These are phyloP conservation scores for Muscicapa striata DNA, from an alignment of 2,797 vertebrate genomes.

Conservation along the genomic window DNA sequence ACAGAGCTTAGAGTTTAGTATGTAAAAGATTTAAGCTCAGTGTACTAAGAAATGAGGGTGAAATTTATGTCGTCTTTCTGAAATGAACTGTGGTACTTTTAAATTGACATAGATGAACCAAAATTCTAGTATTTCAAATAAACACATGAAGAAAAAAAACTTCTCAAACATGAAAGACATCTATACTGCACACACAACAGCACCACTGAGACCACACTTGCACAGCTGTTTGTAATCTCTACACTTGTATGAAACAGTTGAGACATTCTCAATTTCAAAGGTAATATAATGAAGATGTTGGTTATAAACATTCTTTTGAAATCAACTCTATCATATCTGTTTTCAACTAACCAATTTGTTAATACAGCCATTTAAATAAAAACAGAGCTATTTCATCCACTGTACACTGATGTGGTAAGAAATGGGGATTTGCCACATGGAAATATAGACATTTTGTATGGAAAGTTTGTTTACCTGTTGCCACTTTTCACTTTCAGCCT, in stretches of 20 bases:
- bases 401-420: background rate
- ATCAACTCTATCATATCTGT: background rate
- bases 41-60: background rate
- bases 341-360: background rate
- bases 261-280: background rate
- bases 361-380: background rate
- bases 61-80: background rate
- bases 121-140: background rate
- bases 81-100: background rate
- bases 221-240: background rate
- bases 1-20: background rate
- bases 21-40: background rate
- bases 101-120: background rate
- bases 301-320: background rate
- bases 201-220: background rate
- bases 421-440: background rate
- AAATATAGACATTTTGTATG: background rate
- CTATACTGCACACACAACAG: background rate
- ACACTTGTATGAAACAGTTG: background rate
- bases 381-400: background rate
- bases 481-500: conserved; percentile 96
- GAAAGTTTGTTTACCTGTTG: conserved; percentile 85
- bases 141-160: background rate
- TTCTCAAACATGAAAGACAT: background rate
- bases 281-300: background rate